Conservation (phyloP, 2,113 vertebrate genomes). For the Gopherus flavomarginatus region DNA sequence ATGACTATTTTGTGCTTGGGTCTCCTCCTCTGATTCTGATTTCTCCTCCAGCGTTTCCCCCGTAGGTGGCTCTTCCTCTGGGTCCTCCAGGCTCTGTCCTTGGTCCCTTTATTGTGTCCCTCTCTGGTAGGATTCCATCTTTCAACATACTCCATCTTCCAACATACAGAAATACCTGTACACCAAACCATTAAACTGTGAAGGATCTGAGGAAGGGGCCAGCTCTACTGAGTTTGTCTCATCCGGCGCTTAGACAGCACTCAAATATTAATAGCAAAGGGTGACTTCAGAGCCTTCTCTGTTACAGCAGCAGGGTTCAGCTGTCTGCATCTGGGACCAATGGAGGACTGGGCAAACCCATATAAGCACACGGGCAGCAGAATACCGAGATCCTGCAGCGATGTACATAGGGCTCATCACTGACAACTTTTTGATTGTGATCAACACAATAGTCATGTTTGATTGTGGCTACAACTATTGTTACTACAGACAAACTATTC, state of each 20-base stretch:
- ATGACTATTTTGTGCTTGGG: not conserved
- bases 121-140: not conserved
- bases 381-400: not conserved
- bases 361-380: not conserved
- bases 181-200: accelerated
- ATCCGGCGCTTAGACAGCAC: not conserved
- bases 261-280: not conserved
- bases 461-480: not conserved
- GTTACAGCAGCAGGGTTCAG: accelerated
- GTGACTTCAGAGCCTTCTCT: not conserved
- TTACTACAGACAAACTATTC: not conserved
- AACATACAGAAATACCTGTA: not conserved
- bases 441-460: not conserved
- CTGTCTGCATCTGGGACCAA: not conserved
- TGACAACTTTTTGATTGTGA: not conserved
- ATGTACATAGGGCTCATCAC: not conserved
- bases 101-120: not conserved
- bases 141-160: not conserved
- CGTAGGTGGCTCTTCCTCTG: not conserved
- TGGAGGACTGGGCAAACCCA: not conserved
- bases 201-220: not conserved
- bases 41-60: not conserved
- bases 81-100: not conserved
- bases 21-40: not conserved
- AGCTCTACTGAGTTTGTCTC: not conserved